phyloP scores from a whole-genome alignment of 2,888 invertebrate genomes.

The Celastrina argiolus region DNA sequence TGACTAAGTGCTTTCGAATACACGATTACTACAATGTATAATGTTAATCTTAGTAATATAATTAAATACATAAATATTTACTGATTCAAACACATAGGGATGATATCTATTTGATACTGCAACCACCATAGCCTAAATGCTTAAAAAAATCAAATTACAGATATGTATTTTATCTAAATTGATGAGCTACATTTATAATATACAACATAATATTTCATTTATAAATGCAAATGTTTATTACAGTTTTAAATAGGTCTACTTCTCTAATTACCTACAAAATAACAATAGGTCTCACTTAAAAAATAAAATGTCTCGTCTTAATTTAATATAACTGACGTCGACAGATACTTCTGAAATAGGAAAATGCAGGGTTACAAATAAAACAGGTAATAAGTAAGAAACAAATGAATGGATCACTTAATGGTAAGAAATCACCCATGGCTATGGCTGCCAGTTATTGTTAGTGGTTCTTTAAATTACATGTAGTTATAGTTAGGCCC shows the following conservation, averaged over 20 bases:
- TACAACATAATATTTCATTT: too few species aligned
- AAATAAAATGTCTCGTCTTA: neutral
- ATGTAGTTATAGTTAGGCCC: too few species aligned
- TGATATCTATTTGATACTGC: neutral
- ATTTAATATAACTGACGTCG: conserved; percentile 21
- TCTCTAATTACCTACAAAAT: neutral
- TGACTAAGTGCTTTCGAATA: too few species aligned
- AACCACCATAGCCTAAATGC: neutral
- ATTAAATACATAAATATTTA: too few species aligned
- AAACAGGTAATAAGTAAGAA: too few species aligned
- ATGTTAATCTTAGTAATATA: conserved; percentile 12
- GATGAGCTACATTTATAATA: neutral
- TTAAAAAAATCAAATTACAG: neutral
- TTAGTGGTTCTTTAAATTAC: too few species aligned
- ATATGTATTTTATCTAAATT: neutral
- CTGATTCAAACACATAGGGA: neutral
- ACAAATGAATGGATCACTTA: too few species aligned
- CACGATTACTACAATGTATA: neutral
- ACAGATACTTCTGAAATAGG: conserved; percentile 29
- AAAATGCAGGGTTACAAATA: neutral
- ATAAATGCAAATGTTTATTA: neutral
- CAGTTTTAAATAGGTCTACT: neutral
- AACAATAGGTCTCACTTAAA: conserved; percentile 27
- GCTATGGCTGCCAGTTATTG: too few species aligned
- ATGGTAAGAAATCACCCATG: neutral